Base-by-base conservation (phyloP, 2,888 invertebrate genomes). In the Acleris laterana region DNA sequence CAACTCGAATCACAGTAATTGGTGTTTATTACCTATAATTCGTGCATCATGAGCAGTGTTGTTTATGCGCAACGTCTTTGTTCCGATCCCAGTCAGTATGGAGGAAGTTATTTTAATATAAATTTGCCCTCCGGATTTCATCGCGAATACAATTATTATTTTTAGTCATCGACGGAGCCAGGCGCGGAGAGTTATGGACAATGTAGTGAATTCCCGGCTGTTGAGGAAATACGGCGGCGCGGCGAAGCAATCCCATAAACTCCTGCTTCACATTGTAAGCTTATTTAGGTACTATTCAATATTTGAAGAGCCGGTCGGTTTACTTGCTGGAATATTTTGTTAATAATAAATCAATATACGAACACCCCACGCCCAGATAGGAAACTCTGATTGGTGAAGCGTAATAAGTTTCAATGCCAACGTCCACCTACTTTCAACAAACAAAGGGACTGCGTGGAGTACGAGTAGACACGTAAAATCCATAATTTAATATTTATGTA, bases 11-110 rank as follows among this genome's bases (percentile, higher is more conserved):
- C 57, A 56, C 44, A 63, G 63, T 69, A 71, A 70, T 71, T 70
- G 62, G 63, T 69, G 69, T 72, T 75, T 70, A 72, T 62, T 57
- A 62, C 67, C 67, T 59, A 68, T 70, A 69, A 73, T 70, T 70
- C 64, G 70, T 68, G 68, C 62, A 78, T 81, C 71, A 79, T 75
- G 72, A 74, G 70, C 68, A 69, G 74, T 70, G 69, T 64, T 72
- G 72, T 76, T 73, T 73, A 68, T 71, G 73, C 77, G 80, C 76
- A 82, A 80, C 73, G 83, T 78, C 88, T 89, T 89, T 90, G 89
- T 89, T 77, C 71, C 68, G 68, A 77, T 61, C 70, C 69, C 82
- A 77, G 79, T 77, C 82, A 77, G 79, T 77, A 82, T 79, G 82
- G 63, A 78, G 76, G 77, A 80, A 82, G 83, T 81, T 79, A 80